These are phyloP conservation scores for Gymnarchus niloticus DNA, from an alignment of 2,113 vertebrate species.

Conservation along the genomic window DNA sequence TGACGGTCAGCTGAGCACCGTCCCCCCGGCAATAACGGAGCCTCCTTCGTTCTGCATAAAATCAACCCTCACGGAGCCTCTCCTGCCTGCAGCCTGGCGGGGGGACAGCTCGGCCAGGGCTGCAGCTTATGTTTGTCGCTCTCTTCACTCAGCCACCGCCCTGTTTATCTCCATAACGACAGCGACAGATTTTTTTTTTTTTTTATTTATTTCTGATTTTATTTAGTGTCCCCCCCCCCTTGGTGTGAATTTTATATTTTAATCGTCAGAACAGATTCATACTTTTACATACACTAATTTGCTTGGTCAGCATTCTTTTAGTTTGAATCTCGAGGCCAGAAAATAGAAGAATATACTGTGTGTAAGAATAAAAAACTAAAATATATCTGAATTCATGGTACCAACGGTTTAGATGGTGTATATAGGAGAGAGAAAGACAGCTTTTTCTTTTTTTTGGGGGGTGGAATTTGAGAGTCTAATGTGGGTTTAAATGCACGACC, in stretches of 20 bases:
- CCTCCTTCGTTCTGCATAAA: constrained; percentile 25
- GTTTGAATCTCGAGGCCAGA: not conserved
- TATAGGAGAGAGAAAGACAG: not conserved
- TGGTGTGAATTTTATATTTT: not conserved
- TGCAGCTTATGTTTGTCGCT: not conserved
- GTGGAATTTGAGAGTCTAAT: not conserved
- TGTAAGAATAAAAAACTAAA: not conserved
- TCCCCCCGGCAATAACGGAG: constrained; percentile 5
- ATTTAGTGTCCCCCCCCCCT: not conserved
- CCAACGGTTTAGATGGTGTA: not conserved
- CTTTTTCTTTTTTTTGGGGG: not conserved
- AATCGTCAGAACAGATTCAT: not conserved
- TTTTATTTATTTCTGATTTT: not conserved
- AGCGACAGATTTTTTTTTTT: not conserved
- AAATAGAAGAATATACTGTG: not conserved
- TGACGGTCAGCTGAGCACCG: constrained; percentile 27
- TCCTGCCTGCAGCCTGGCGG: constrained; percentile 2
- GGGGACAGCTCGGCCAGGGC: not conserved
- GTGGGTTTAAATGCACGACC: constrained; percentile 8
- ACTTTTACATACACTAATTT: not conserved
- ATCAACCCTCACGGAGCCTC: not conserved
- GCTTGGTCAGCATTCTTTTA: not conserved
- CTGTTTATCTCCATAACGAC: not conserved
- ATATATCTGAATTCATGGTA: not conserved
- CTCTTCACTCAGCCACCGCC: not conserved